Conservation (phyloP, 2,113 vertebrate genomes). For the Orycteropus afer region DNA sequence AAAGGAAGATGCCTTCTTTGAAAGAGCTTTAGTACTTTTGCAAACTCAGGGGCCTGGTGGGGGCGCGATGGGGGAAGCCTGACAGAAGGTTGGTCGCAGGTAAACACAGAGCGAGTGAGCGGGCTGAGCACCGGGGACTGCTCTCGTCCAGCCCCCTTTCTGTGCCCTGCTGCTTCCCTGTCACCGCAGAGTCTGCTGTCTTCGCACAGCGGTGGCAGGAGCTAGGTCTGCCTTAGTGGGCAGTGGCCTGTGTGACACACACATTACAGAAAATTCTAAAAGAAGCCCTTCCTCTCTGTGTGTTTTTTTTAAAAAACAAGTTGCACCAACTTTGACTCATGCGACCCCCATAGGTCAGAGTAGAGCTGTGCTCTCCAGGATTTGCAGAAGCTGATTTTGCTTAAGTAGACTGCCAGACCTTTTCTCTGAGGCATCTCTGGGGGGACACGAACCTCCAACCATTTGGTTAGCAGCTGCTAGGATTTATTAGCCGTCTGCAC, state of each 20-base stretch:
- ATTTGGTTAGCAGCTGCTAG: not conserved
- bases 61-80: not conserved
- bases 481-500: not conserved
- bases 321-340: not conserved
- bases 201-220: not conserved
- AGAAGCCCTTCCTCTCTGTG: not conserved
- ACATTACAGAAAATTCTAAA: not conserved
- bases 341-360: not conserved
- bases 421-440: not conserved
- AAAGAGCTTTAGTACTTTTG: too few species aligned
- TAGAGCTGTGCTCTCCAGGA: too few species aligned
- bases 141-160: not conserved
- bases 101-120: not conserved
- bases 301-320: not conserved
- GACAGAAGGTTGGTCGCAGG: not conserved
- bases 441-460: not conserved
- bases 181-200: not conserved
- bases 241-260: not conserved
- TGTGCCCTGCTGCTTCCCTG: fast-evolving
- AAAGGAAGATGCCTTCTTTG: not conserved
- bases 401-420: not conserved
- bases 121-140: not conserved
- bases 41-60: too few species aligned
- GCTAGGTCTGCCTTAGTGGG: not conserved
- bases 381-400: not conserved